These are phyloP conservation scores for Dexiosoma caninum DNA, from an alignment of 2,888 invertebrate species.

Conservation along the genomic window DNA sequence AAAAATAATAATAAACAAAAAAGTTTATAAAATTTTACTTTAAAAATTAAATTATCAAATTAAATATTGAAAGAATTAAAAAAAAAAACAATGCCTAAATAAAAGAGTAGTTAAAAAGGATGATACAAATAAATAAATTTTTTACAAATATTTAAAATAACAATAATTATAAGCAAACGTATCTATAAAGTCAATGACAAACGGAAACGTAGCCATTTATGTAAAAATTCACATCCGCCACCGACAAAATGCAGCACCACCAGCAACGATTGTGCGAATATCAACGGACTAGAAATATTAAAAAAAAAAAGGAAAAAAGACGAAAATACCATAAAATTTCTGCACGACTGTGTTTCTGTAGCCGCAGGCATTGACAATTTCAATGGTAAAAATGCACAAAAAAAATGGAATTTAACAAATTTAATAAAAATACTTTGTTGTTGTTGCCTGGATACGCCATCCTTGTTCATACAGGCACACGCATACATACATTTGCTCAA, in stretches of 20 bases:
- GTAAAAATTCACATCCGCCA: slow-evolving; percentile 74
- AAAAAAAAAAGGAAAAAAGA: slow-evolving; percentile 40
- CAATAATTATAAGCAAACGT: slow-evolving; percentile 55
- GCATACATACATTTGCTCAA: too few species aligned
- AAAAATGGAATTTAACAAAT: slow-evolving; percentile 39
- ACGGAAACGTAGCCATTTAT: slow-evolving; percentile 77
- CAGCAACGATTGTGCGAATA: slow-evolving; percentile 58
- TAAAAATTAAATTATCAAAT: slow-evolving; percentile 1
- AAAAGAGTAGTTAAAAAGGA: slow-evolving; percentile 8
- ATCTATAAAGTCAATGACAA: slow-evolving; percentile 69
- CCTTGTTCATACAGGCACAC: slow-evolving; percentile 4
- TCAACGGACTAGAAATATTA: slow-evolving; percentile 62
- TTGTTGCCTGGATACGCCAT: slow-evolving; percentile 32
- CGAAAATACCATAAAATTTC: too few species aligned
- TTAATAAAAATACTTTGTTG: slow-evolving; percentile 62
- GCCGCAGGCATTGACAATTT: slow-evolving; percentile 54
- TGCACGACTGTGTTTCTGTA: slow-evolving; percentile 42
- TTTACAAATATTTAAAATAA: slow-evolving; percentile 58
- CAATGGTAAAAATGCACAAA: slow-evolving; percentile 23
- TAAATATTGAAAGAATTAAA: not conserved
- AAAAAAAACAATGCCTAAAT: not conserved
- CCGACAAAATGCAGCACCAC: slow-evolving; percentile 57
- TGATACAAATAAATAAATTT: slow-evolving; percentile 48
- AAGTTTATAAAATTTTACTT: too few species aligned
- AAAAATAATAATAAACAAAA: too few species aligned